Evolutionary conservation across 1,140 invertebrate genomes (phyloP), one percentile per base, ranked within the genome.

Genomic region (Trichonephila clavata): DNA sequence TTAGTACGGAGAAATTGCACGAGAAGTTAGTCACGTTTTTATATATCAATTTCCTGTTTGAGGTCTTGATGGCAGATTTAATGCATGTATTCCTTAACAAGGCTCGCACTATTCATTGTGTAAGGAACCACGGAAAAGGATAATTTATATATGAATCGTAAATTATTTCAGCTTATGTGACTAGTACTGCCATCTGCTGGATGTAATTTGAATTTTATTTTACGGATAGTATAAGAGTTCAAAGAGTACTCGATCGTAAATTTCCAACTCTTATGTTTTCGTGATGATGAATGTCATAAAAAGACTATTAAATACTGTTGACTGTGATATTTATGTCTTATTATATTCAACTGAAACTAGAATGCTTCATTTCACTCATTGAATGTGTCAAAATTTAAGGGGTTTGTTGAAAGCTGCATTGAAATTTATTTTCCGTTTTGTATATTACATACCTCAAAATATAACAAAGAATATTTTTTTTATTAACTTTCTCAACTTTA

Each of bases 151-250:
- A 32, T 39, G 68, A 77, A 77, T 77, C 68, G 32, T 77, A 77
- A 77, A 77, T 77, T 77, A 77, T 24, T 77, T 77, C 18, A 18
- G 32, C 14, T 77, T 27, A 20, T 39, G 65, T 83, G 81, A 83
- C 21, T 83, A n/a, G 81, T 83, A 83, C 39, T 50, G 81, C 81
- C 81, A 83, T 83, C 81, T 83, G 21, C 50, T 83, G 50, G 43
- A 50, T 59, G 50, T 57, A 59, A 21, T 83, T 83, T n/a, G 81
- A 57, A 13, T 13, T 83, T 57, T 83, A n/a, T 57, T 83, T 68
- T 7, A 57, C 57, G 16, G 6, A 81, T 39, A 39, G 20, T 81
- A 5, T 14, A 13, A 14, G 13, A 24, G 24, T 68, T 68, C 65
- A 68, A 24, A 13, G 21, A 68, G 8, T 68, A 68, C n/a, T 68